Conservation (phyloP, 2,113 vertebrate species). For the Poeciliopsis occidentalis region DNA sequence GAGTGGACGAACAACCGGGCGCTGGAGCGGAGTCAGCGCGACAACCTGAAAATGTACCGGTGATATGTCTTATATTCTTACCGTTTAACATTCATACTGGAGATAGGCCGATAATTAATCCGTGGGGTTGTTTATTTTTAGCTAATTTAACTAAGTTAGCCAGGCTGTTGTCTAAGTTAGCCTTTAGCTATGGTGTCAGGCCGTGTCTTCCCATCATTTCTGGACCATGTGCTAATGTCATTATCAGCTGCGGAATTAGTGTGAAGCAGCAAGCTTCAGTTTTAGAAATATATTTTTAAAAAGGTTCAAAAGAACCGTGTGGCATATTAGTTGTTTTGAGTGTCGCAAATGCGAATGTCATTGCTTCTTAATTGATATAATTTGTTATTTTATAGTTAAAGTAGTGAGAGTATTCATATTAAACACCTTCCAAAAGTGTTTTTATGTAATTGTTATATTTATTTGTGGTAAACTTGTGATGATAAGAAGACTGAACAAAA, state of each 20-base stretch:
- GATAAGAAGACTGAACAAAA: neutral
- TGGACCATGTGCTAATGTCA: slow-evolving; percentile 19
- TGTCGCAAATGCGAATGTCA: neutral
- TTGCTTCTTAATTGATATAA: neutral
- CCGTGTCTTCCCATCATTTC: neutral
- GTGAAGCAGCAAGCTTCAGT: neutral
- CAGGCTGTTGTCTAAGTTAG: slow-evolving; percentile 22
- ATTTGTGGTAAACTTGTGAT: neutral
- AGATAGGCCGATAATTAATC: neutral
- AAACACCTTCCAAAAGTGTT: neutral
- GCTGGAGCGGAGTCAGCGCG: neutral
- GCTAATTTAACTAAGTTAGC: neutral
- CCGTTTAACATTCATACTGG: neutral
- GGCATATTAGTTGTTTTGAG: neutral
- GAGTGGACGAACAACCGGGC: neutral
- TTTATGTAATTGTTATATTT: too few relatives aligned
- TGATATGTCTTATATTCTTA: neutral
- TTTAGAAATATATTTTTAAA: neutral
- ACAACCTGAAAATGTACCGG: neutral
- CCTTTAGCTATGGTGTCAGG: slow-evolving; percentile 30
- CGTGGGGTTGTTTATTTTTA: neutral
- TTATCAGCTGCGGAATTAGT: neutral
- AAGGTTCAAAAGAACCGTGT: neutral
- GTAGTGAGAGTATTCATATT: neutral
- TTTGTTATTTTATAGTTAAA: neutral